Conservation (phyloP, 2,113 vertebrate genomes). For the Dromaius novaehollandiae region DNA sequence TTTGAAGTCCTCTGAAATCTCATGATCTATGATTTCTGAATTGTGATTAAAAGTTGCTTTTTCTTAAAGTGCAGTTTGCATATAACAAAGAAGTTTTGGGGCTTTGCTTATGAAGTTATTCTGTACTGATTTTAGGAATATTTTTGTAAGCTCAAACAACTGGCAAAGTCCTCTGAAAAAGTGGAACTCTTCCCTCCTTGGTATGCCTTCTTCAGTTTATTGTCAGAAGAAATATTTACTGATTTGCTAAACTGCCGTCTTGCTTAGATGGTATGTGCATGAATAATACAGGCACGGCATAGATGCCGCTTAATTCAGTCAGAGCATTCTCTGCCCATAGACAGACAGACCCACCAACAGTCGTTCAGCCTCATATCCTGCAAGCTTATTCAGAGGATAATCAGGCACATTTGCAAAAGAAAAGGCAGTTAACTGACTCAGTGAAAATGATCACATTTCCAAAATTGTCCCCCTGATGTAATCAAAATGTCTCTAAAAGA, state of each 20-base stretch:
- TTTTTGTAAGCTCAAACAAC: not conserved
- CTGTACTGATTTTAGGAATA: not conserved
- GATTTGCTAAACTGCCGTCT: not conserved
- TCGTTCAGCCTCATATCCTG: not conserved
- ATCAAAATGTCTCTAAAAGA: conserved; percentile 33
- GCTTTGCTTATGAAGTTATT: not conserved
- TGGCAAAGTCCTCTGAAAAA: not conserved
- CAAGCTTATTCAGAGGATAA: conserved; percentile 33
- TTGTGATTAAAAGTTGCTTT: not conserved
- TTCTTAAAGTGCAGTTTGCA: not conserved
- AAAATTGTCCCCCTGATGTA: conserved; percentile 24
- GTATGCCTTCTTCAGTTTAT: not conserved
- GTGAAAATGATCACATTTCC: conserved; percentile 32
- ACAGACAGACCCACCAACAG: not conserved
- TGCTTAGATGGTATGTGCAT: not conserved
- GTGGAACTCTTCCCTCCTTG: not conserved
- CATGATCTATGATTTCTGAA: not conserved
- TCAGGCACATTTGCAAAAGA: not conserved
- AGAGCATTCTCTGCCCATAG: not conserved
- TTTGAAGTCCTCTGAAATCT: not conserved
- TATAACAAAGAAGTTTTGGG: not conserved
- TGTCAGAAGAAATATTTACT: not conserved
- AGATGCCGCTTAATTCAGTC: not conserved
- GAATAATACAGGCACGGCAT: not conserved
- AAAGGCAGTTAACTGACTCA: conserved; percentile 30